phyloP scores from a whole-genome alignment of 2,888 invertebrate genomes.

The Meiosimyza platycephala region DNA sequence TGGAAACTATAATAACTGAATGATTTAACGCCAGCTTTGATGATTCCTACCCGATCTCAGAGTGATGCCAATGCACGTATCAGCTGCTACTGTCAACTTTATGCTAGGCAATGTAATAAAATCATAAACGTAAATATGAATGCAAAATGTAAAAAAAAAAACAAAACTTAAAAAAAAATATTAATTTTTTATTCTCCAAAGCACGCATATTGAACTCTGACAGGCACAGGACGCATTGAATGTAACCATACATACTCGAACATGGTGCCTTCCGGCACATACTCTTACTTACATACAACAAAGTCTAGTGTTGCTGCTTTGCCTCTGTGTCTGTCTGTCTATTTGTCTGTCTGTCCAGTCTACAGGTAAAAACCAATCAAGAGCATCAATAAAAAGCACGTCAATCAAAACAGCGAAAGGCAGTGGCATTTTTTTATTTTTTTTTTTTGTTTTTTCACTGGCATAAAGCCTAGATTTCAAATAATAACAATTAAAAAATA shows the following conservation, averaged over 20 bases:
- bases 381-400: conserved; percentile 67
- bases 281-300: background rate
- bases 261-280: background rate
- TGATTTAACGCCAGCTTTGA: background rate
- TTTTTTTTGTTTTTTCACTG: background rate
- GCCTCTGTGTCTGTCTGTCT: background rate
- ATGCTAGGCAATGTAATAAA: background rate
- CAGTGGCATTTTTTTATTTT: background rate
- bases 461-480: background rate
- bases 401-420: conserved; percentile 58
- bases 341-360: conserved; percentile 12
- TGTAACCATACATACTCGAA: background rate
- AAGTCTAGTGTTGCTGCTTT: background rate
- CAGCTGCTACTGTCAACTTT: no score
- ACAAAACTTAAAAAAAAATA: background rate
- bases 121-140: conserved; percentile 4
- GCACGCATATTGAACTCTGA: conserved; percentile 27
- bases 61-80: conserved; percentile 6
- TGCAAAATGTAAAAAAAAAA: background rate
- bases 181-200: background rate
- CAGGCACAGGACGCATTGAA: background rate
- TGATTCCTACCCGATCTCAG: background rate
- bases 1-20: no score
- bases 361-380: conserved; percentile 66
- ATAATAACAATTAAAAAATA: background rate